Base-by-base conservation (phyloP, 2,113 vertebrate genomes). In the Platysteira castanea region DNA sequence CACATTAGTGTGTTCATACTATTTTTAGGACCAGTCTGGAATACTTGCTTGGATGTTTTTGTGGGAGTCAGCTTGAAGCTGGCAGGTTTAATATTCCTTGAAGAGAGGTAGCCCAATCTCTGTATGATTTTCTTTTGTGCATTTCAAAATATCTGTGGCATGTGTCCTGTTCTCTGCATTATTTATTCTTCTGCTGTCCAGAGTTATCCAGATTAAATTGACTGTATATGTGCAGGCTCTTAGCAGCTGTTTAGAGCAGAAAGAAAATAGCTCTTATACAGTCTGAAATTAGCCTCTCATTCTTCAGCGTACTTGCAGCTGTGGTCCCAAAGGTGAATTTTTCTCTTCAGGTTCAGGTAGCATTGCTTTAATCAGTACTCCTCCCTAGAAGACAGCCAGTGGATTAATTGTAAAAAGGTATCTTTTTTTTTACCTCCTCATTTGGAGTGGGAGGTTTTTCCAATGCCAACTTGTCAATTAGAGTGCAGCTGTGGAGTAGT, bases 11-110 rank as follows among this genome's bases (percentile, higher is more conserved):
- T 52, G 35, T 52, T 93, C 20, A 14, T 68, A 76, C 75, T 94
- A 94, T 94, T 96, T 96, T 91, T 95, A 95, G 87, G 78, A 56
- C 61, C 26, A 37, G 61, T 61, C 67, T 73, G 41, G n/a, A 95
- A 76, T 90, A 76, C 65, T 89, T 92, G 35, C 53, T 80, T 69
- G 65, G 60, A 50, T 85, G n/a, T 89, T 91, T 93, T 47, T 85
- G 42, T 77, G 42, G 59, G 61, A 79, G 57, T 95, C 46, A 68
- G 70, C 65, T 77, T 69, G 82, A 96, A 93, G 77, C 23, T 85
- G 78, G 15, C 63, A 71, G 27, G 75, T 52, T 75, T 91, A 69
- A 24, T 96, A 39, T 41, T 87, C n/a, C 53, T 79, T 64, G 61
- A 44, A 39, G 44, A 77, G 61, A 60, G 28, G 44, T 56, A 78